phyloP scores from a whole-genome alignment of 2,113 vertebrate species.

The Perca fluviatilis region DNA sequence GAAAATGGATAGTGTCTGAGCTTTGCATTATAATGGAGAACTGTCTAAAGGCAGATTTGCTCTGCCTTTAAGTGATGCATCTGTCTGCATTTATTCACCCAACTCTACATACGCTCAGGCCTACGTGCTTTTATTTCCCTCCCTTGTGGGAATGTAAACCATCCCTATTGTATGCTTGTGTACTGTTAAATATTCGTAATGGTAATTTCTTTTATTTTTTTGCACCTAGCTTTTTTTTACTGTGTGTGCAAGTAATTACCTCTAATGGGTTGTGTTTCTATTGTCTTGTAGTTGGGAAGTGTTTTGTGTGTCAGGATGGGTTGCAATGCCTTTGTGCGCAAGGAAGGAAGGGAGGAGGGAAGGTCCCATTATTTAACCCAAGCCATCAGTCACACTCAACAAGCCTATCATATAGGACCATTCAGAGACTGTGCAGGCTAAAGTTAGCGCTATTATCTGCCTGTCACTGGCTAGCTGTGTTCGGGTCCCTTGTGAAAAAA shows the following conservation, averaged over 20 bases:
- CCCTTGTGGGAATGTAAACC: constrained; percentile 27
- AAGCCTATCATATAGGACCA: constrained; percentile 76
- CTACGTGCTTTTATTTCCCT: constrained; percentile 39
- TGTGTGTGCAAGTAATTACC: constrained; percentile 57
- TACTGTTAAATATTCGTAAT: constrained; percentile 66
- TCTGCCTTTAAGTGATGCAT: constrained; percentile 62
- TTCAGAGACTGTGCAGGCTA: constrained; percentile 66
- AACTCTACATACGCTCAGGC: constrained; percentile 19
- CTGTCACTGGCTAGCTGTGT: constrained; percentile 77
- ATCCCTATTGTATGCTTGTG: constrained; percentile 27
- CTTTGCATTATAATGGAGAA: constrained; percentile 77
- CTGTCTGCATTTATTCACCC: constrained; percentile 69
- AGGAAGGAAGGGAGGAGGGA: constrained; percentile 25
- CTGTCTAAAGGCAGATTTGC: constrained; percentile 67
- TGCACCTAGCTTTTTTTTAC: constrained; percentile 36
- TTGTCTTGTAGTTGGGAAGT: constrained; percentile 60
- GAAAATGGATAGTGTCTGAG: constrained; percentile 69
- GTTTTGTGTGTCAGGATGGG: constrained; percentile 54
- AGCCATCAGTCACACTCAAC: constrained; percentile 81
- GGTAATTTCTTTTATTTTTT: constrained; percentile 67
- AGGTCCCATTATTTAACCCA: constrained; percentile 70
- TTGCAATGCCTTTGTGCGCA: constrained; percentile 53
- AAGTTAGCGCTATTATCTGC: constrained; percentile 81
- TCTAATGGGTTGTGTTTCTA: constrained; percentile 53
- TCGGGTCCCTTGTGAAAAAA: constrained; percentile 70